Base-by-base conservation (phyloP, 2,888 invertebrate species). In the Diogma glabrata region DNA sequence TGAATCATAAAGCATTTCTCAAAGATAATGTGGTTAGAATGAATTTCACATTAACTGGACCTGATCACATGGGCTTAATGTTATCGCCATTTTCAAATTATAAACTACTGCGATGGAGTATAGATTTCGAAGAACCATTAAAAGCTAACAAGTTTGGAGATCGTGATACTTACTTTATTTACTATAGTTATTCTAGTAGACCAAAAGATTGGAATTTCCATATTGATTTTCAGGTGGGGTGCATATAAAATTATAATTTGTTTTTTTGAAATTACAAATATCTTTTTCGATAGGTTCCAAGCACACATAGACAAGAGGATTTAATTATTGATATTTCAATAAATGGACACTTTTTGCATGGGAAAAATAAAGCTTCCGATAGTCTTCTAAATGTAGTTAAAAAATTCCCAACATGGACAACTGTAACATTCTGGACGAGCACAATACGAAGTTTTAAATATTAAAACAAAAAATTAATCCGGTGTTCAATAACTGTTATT, bases 391-490 rank as follows among this genome's bases (percentile, higher is more conserved):
- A 69, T 33, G 74, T 83, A 57, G 66, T 82, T 56, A 62, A 61
- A 12, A 72, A 77, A 59, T 77, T 84, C 63, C 84, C 85, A 28
- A 60, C 70, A 1, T 79, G 80, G 81, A 74, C 78, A 24, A 80
- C 82, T 19, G 71, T 78, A 51, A 77, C 78, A 28, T 79, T 79
- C 55, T 85, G 85, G 85, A 78, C 79, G 53, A 79, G 82, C 3
- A 76, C 81, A 49, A 78, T 82, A 63, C 79, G 81, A 58, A 77
- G 83, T 7, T 81, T 73, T 69, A 67, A 71, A 56, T 72, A 72
- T 64, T 76, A 67, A 43, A 22, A 43, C n/a, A n/a, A n/a, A n/a
- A n/a, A n/a, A n/a, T n/a, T n/a, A n/a, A n/a, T n/a, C n/a, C n/a
- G n/a, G n/a, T n/a, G n/a, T n/a, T n/a, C n/a, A n/a, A n/a, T n/a